These are phyloP conservation scores for Hafferia zeledoni DNA, from an alignment of 2,797 vertebrate species.

Conservation along the genomic window DNA sequence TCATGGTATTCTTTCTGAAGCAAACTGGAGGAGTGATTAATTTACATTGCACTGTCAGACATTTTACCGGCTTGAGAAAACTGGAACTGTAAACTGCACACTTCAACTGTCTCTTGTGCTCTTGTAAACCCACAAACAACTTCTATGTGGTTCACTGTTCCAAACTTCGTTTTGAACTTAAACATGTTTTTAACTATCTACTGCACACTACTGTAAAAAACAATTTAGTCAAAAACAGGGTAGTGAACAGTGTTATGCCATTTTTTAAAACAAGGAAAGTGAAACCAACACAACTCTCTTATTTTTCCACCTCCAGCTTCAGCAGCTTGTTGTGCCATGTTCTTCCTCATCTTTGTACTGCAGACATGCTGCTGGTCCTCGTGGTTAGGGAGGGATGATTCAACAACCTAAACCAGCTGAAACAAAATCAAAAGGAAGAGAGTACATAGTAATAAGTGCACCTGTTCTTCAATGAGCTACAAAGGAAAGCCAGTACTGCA, in stretches of 20 bases:
- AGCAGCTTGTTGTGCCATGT: background rate
- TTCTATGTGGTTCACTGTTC: background rate
- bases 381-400: background rate
- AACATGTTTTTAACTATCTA: background rate
- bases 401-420: background rate
- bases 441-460: background rate
- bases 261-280: background rate
- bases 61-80: background rate
- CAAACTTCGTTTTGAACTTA: conserved; percentile 41
- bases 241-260: background rate
- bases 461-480: background rate
- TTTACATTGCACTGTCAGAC: background rate
- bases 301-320: background rate
- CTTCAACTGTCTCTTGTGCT: background rate
- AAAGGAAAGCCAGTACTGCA: background rate
- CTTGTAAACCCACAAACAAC: conserved; percentile 6
- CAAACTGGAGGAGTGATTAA: background rate
- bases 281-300: background rate
- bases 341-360: background rate
- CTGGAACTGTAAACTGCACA: background rate
- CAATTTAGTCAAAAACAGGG: conserved; percentile 17
- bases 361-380: background rate
- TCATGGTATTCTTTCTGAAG: background rate
- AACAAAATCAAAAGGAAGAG: background rate
- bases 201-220: background rate